Base-by-base conservation (phyloP, 2,113 vertebrate species). In the Heterotilapia buettikoferi region DNA sequence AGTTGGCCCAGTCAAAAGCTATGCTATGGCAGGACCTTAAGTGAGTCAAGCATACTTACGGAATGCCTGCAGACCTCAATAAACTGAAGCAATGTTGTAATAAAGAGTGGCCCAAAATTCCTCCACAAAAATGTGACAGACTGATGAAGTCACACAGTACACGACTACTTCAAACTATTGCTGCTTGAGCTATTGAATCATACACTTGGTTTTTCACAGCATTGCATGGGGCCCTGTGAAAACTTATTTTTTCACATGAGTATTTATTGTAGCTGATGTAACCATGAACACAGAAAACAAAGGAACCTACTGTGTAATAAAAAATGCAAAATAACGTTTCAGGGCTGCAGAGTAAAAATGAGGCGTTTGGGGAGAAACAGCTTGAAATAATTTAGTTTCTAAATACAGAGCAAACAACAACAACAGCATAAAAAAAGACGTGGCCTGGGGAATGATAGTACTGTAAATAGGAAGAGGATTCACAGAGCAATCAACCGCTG, bases 311-410 rank as follows among this genome's bases (percentile, higher is more conserved):
- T 38, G 59, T 76, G 47, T 78, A 66, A 53, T 78, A 76, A 33
- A 53, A 81, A 78, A 81, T 56, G 63, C 73, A 71, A 36, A 19
- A 76, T 78, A 63, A 79, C 29, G 2, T 50, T 47, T 53, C 52
- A 38, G 36, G 10, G 40, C 43, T 82, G 56, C 56, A 43, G 84
- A 56, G 50, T 57, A 61, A 43, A 82, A 68, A 86, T 21, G 9
- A 90, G 84, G 26, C 63, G 50, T 90, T 85, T 82, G 8, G 19
- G 24, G 56, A 61, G 53, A 83, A 76, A 66, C 79, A 57, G 19
- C 57, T 87, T 83, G 26, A 80, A 81, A 83, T 88, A 57, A 89
- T 90, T 80, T 88, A 29, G 33, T 86, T 86, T 83, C 24, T 57
- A 84, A 88, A 66, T 80, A 83, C 21, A 63, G 9, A 82, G 31